These are phyloP conservation scores for Mantis religiosa DNA, from an alignment of 2,888 invertebrate species.

Conservation along the genomic window DNA sequence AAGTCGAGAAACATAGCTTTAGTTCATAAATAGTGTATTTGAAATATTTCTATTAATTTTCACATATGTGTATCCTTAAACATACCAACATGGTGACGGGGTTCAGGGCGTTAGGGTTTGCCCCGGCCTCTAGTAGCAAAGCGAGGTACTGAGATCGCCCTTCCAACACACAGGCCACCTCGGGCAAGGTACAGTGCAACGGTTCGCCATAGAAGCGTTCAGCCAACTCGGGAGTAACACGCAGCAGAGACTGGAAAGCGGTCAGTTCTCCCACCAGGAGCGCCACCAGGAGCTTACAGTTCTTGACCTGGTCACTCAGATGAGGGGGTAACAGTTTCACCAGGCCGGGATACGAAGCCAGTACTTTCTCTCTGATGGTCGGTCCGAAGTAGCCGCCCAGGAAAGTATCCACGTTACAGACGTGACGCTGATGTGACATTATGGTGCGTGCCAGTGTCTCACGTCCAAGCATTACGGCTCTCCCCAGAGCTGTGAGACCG, in stretches of 20 bases:
- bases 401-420: background rate
- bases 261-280: background rate
- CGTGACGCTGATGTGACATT: background rate
- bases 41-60: too few relatives aligned
- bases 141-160: background rate
- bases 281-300: background rate
- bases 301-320: background rate
- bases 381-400: background rate
- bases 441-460: background rate
- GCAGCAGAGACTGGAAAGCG: background rate
- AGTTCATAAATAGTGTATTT: too few relatives aligned
- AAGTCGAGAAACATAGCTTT: too few relatives aligned
- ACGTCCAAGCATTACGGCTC: background rate
- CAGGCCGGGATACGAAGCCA: background rate
- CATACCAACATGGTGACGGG: background rate
- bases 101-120: background rate
- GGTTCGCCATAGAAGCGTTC: background rate
- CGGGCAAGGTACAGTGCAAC: background rate
- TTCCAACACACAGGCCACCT: background rate
- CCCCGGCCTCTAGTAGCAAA: background rate
- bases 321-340: background rate
- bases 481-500: conserved; percentile 1
- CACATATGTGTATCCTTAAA: background rate
- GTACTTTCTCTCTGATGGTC: background rate
- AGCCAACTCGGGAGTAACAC: background rate